Base-by-base conservation (phyloP, 2,113 vertebrate species). In the Ploceus nigricollis region DNA sequence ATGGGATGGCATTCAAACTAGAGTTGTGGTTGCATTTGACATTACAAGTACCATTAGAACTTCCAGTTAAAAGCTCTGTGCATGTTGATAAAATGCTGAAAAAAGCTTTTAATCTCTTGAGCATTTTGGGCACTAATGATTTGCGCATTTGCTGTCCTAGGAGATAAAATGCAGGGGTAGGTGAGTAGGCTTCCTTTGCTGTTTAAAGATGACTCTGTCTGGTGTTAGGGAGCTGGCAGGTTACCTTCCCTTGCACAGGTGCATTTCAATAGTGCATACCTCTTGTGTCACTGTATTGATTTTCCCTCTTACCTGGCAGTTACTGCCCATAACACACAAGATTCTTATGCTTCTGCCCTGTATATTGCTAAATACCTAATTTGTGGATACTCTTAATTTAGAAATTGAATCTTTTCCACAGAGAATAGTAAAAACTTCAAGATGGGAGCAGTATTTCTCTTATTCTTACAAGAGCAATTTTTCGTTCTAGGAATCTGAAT, bases 401-500 rank as follows among this genome's bases (percentile, higher is more conserved):
- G 22, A 22, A 72, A 65, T 87, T 78, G 19, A 40, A 35, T 63
- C 14, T 73, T 13, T 84, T 61, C 30, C 10, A 40, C 40, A 81
- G 51, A 42, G 73, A 75, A 21, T 5, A 63, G 25, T 58, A 42
- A 68, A 51, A 79, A 12, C 18, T 90, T 78, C 7, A 31, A 66
- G 48, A 44, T 80, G 42, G 25, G 57, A 65, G 10, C 33, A n/a
- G 3, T 66, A 14, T 24, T 70, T 89, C 23, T 47, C 16, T 70
- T 93, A 69, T 13, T 90, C 72, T 86, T 94, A 94, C 20, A 45
- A 65, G 45, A 69, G 8, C 5, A 2, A 72, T 86, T 97, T 35
- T 96, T 92, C 33, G 37, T 84, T 92, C 86, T 95, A 99, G 99
- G 99, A 99, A 96, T 99, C 99, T 0, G 99, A 99, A 69, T 98